Conservation (phyloP, 2,113 vertebrate genomes). For the Nestor notabilis region DNA sequence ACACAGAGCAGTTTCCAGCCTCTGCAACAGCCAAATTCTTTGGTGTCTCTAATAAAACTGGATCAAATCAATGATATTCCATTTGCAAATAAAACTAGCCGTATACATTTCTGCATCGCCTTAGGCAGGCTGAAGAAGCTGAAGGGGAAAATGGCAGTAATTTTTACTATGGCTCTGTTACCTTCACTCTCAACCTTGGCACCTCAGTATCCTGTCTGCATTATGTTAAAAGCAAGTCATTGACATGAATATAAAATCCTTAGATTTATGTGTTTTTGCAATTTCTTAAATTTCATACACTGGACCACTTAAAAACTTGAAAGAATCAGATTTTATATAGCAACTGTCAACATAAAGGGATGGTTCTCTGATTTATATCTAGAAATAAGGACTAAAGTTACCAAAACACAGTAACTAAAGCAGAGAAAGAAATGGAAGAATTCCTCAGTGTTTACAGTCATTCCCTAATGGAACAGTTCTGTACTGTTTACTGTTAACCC, state of each 20-base stretch:
- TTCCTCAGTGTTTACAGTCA: neutral
- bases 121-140: neutral
- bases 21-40: neutral
- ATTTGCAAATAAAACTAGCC: neutral
- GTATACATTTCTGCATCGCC: neutral
- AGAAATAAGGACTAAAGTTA: constrained; percentile 54
- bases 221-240: constrained; percentile 51
- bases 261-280: constrained; percentile 39
- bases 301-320: constrained; percentile 43
- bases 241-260: constrained; percentile 45
- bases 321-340: constrained; percentile 53
- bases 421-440: constrained; percentile 4
- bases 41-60: neutral
- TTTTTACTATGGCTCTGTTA: constrained; percentile 3
- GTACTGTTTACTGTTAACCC: neutral
- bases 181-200: neutral
- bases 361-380: constrained; percentile 51
- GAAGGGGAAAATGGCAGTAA: neutral
- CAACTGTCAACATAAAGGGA: constrained; percentile 29
- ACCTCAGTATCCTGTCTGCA: constrained; percentile 6
- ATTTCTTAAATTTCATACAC: constrained; percentile 59
- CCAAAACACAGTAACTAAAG: constrained; percentile 5
- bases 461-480: neutral
- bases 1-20: neutral
- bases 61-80: neutral